phyloP scores from a whole-genome alignment of 2,113 vertebrate genomes.

The Corythornis cristatus region DNA sequence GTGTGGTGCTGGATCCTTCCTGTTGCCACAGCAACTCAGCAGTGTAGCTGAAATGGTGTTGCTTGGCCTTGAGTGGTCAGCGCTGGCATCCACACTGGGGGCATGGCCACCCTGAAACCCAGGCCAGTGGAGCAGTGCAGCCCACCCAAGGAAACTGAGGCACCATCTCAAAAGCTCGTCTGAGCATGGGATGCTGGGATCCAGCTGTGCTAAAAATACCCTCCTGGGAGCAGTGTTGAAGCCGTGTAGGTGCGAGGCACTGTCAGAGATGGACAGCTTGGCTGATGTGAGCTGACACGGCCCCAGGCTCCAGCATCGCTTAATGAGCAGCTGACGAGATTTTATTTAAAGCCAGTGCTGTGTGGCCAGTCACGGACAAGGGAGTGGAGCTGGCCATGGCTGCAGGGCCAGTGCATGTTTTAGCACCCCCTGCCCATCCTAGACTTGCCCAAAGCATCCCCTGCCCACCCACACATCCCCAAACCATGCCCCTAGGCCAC shows the following conservation, averaged over 20 bases:
- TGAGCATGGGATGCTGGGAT: not conserved
- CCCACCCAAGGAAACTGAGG: not conserved
- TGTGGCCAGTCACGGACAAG: fast-evolving
- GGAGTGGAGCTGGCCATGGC: not conserved
- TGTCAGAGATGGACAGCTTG: not conserved
- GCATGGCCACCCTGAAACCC: not conserved
- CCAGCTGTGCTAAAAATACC: not conserved
- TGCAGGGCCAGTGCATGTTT: fast-evolving
- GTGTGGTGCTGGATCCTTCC: not conserved
- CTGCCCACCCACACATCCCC: not conserved
- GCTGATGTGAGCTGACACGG: not conserved
- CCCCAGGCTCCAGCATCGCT: not conserved
- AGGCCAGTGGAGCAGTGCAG: fast-evolving
- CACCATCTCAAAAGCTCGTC: fast-evolving
- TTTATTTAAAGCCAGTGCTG: not conserved
- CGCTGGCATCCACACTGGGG: not conserved
- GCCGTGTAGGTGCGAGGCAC: not conserved
- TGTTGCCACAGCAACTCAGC: slow-evolving; percentile 19
- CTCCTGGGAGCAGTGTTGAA: fast-evolving
- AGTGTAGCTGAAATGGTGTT: fast-evolving
- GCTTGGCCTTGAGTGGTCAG: not conserved
- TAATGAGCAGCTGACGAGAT: not conserved
- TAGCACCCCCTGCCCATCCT: not conserved
- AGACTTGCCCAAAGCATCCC: not conserved
- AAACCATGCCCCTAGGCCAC: not conserved